Conservation (phyloP, 2,113 vertebrate genomes). For the Ailuropoda melanoleuca region DNA sequence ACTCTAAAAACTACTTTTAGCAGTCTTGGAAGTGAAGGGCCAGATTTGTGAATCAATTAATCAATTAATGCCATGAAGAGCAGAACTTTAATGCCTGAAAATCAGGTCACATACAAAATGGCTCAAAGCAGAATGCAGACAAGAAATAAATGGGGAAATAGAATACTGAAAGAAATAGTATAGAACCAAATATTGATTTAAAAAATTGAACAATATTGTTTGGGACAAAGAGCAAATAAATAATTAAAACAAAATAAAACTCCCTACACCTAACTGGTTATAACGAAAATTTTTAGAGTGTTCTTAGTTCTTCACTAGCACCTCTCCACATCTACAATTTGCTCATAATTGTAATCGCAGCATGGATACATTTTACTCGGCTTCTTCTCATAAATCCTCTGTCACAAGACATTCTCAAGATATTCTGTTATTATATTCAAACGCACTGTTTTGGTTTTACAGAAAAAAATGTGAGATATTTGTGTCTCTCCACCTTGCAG, state of each 20-base stretch:
- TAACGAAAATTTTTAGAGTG: background rate
- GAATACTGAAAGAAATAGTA: background rate
- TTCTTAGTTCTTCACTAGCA: background rate
- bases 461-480: background rate
- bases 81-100: rapidly evolving
- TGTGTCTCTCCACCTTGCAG: background rate
- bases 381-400: background rate
- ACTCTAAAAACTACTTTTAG: background rate
- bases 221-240: background rate
- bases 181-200: background rate
- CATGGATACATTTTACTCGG: background rate
- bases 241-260: background rate
- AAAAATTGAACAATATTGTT: background rate
- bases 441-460: background rate
- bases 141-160: background rate
- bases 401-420: background rate
- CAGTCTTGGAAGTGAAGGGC: background rate
- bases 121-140: background rate
- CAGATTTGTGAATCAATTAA: background rate
- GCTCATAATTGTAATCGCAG: background rate
- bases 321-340: background rate
- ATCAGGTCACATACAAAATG: background rate
- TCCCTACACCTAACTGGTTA: background rate
- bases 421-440: background rate
- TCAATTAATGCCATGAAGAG: rapidly evolving